Percentiles rank a stretch among this genome's conserved stretches.
Evolutionary conservation across 2,797 vertebrate genomes (phyloP).

Genomic region (Todus mexicanus): DNA sequence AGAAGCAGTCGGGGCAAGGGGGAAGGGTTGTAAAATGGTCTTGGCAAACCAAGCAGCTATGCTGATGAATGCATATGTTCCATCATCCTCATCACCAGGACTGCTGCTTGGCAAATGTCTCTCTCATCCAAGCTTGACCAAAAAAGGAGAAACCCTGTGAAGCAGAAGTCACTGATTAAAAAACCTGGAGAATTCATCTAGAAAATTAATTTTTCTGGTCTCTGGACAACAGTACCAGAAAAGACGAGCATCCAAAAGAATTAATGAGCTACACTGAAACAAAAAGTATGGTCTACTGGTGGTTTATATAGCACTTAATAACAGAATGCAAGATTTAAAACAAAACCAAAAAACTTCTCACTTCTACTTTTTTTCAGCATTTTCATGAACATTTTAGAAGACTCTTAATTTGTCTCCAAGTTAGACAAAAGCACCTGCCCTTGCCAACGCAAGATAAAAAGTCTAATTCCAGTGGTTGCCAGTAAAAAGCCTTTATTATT

Average conservation of each 20-base stretch:
- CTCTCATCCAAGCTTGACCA: background rate
- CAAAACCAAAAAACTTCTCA: background rate
- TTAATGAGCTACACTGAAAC: background rate
- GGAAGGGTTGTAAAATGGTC: background rate
- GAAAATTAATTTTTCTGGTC: background rate
- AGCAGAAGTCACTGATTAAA: background rate
- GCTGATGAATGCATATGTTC: background rate
- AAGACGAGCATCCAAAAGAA: background rate
- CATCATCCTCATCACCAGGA: background rate
- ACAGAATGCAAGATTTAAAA: background rate
- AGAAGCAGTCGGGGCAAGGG: fast-evolving
- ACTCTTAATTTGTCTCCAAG: background rate
- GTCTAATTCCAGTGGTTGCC: background rate
- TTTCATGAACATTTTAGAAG: background rate
- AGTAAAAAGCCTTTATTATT: conserved; percentile 5
- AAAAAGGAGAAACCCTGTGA: background rate
- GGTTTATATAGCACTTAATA: background rate
- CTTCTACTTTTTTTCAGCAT: background rate
- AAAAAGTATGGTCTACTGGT: background rate
- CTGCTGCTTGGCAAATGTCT: background rate
- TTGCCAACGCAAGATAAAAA: conserved; percentile 13
- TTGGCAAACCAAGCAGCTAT: background rate
- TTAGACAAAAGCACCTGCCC: background rate
- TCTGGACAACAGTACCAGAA: background rate
- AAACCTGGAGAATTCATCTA: background rate